Percentiles rank a stretch among this genome's conserved stretches.
phyloP scores from a whole-genome alignment of 2,797 vertebrate genomes.

The Phataginus tricuspis region DNA sequence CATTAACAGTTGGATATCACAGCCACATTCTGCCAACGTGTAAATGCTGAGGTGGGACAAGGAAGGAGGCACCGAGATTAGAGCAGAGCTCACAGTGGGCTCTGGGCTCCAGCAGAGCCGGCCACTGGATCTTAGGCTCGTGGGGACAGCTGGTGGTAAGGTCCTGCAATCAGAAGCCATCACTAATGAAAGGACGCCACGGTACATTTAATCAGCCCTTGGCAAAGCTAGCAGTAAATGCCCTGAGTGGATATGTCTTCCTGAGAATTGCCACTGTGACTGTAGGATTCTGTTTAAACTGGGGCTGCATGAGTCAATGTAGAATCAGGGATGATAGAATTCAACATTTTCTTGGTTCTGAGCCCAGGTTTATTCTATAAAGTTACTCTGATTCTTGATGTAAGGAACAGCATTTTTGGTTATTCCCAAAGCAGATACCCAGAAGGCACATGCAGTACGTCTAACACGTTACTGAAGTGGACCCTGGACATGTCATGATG shows the following conservation, averaged over 20 bases:
- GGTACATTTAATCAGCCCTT: conserved; percentile 76
- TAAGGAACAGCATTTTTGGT: conserved; percentile 38
- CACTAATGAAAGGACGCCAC: conserved; percentile 62
- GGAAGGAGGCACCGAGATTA: conserved; percentile 66
- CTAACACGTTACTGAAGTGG: not conserved
- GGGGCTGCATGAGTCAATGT: conserved; percentile 6
- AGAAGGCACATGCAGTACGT: not conserved
- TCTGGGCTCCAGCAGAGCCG: not conserved
- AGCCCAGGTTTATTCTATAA: conserved; percentile 43
- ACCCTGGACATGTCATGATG: not conserved
- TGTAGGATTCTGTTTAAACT: conserved; percentile 69
- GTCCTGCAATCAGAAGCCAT: conserved; percentile 73
- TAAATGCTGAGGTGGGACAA: conserved; percentile 23
- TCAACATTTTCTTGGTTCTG: conserved; percentile 40
- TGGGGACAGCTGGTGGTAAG: conserved; percentile 64
- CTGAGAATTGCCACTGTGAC: conserved; percentile 63
- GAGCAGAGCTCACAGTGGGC: conserved; percentile 53
- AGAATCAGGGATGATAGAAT: conserved; percentile 64
- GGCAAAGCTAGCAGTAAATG: conserved; percentile 66
- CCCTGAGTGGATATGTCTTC: conserved; percentile 62
- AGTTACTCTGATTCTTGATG: conserved; percentile 31
- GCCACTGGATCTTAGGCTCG: conserved; percentile 36
- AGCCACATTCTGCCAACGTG: conserved; percentile 57
- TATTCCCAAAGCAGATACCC: conserved; percentile 18
- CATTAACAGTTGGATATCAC: conserved; percentile 60